Evolutionary conservation across 2,797 vertebrate species (phyloP).

Genomic region (Vipera latastei): DNA sequence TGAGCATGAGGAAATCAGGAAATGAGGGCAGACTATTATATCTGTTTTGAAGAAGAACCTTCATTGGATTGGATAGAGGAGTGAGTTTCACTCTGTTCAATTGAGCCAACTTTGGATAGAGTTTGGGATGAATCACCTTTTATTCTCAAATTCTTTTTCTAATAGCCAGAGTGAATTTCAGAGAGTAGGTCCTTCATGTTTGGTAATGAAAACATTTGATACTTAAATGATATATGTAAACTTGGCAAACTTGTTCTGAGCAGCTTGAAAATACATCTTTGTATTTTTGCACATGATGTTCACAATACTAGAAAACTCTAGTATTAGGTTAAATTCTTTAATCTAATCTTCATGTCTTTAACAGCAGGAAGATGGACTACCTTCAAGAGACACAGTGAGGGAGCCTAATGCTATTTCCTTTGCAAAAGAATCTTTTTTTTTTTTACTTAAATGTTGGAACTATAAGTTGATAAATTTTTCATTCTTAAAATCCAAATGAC

Average conservation of each 20-base stretch:
- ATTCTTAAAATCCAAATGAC: slow-evolving; percentile 36
- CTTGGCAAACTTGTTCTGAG: not conserved
- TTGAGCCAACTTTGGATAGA: not conserved
- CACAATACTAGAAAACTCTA: not conserved
- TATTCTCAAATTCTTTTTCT: not conserved
- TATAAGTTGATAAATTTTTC: not conserved
- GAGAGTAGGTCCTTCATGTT: not conserved
- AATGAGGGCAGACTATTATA: not conserved
- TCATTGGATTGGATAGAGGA: not conserved
- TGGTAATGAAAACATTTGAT: not conserved
- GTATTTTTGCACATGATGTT: not conserved
- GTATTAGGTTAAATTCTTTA: not conserved
- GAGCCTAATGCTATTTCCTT: slow-evolving; percentile 40
- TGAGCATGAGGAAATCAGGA: not conserved
- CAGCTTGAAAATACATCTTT: not conserved
- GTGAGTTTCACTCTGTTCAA: not conserved
- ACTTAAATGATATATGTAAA: not conserved
- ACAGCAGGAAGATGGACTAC: not conserved
- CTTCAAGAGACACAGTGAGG: slow-evolving; percentile 29
- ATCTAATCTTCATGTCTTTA: not conserved
- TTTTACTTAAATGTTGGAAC: not conserved
- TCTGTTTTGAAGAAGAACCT: not conserved
- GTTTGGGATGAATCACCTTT: not conserved
- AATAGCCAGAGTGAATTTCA: not conserved
- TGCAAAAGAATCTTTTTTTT: rapidly evolving